A percentile compares a stretch with the other conserved stretches of the same genome.
Conservation (phyloP, 2,113 vertebrate genomes). For the Taxidea taxus region DNA sequence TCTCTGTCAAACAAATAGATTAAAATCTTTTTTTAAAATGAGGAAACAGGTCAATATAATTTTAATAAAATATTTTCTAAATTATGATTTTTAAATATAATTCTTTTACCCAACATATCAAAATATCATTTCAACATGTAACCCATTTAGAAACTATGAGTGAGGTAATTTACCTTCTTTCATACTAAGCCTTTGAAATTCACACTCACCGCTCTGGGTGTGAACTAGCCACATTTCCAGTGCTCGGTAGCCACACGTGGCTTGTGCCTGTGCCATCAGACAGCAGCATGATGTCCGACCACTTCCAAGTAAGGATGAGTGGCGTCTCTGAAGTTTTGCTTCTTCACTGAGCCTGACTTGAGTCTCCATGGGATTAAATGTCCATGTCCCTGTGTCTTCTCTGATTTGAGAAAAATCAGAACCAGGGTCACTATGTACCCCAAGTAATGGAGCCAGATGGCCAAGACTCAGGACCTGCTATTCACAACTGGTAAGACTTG, state of each 20-base stretch:
- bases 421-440: not conserved
- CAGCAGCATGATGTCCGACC: rapidly evolving
- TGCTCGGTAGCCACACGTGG: not conserved
- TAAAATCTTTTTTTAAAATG: not conserved
- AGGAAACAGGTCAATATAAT: not conserved
- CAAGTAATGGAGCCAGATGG: not conserved
- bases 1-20: too few species aligned
- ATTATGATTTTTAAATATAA: not conserved
- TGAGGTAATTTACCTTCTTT: not conserved
- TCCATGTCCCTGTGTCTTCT: not conserved
- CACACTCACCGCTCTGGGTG: too few species aligned
- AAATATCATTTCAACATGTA: not conserved
- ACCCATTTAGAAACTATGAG: not conserved
- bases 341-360: not conserved
- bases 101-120: not conserved
- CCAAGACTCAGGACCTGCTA: not conserved
- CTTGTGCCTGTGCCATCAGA: not conserved
- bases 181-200: not conserved
- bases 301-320: not conserved
- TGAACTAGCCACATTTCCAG: not conserved
- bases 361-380: not conserved
- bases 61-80: not conserved
- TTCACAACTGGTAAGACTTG: not conserved
- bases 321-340: not conserved
- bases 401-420: conserved; percentile 11